Conservation (phyloP, 2,113 vertebrate genomes). For the Enhydra lutris region DNA sequence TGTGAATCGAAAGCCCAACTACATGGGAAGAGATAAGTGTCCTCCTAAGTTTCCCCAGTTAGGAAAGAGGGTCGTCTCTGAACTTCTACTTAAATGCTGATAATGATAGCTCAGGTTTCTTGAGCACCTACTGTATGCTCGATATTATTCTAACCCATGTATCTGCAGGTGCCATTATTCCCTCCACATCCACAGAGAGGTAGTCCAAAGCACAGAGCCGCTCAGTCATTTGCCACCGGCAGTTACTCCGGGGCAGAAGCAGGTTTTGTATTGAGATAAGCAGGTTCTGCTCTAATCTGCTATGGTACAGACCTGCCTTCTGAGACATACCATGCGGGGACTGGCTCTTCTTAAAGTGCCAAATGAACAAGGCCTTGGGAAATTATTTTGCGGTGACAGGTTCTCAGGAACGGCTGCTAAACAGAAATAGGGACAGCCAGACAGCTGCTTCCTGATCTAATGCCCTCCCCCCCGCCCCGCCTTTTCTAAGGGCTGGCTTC, state of each 20-base stretch:
- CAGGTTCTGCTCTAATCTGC: not conserved
- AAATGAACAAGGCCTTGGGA: not conserved
- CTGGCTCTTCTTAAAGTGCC: not conserved
- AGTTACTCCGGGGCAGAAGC: not conserved
- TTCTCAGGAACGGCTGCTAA: not conserved
- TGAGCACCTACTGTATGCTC: not conserved
- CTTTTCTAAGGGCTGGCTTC: not conserved
- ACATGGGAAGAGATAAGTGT: not conserved
- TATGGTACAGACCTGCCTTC: not conserved
- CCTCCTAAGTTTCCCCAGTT: not conserved
- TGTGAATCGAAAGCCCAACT: not conserved
- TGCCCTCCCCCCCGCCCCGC: not conserved
- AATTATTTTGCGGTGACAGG: not conserved
- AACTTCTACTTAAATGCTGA: not conserved
- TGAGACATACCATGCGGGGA: rapidly evolving
- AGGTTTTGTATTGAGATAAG: not conserved
- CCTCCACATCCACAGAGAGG: not conserved
- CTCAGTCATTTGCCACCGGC: not conserved
- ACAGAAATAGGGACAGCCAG: not conserved
- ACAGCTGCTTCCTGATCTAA: conserved; percentile 9
- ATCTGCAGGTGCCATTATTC: not conserved
- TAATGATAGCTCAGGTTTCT: not conserved
- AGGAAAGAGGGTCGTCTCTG: not conserved
- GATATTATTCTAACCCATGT: not conserved
- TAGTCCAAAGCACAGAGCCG: not conserved